These are phyloP conservation scores for Drosophila insularis DNA, from an alignment of 1,140 invertebrate species.

Conservation along the genomic window DNA sequence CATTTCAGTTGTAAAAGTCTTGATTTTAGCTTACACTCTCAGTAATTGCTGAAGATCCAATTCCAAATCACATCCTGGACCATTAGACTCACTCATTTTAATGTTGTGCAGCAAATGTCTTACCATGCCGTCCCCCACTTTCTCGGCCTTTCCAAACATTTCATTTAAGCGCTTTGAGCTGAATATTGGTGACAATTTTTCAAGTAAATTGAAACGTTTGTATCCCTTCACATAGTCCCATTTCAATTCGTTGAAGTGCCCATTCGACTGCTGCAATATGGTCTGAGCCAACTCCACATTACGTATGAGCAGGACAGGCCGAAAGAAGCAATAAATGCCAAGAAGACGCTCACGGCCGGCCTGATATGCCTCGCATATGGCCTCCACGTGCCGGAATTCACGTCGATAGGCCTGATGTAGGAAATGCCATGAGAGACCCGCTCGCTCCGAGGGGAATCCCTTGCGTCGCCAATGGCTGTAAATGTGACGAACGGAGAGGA, in stretches of 20 bases:
- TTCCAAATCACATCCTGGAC: slow-evolving; percentile 3
- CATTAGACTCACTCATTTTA: not conserved
- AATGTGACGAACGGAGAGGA: slow-evolving; percentile 68
- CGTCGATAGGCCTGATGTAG: slow-evolving; percentile 60
- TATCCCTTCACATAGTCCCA: slow-evolving; percentile 72
- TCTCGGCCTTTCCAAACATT: slow-evolving; percentile 63
- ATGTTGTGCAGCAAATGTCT: slow-evolving; percentile 38
- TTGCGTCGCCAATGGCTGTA: slow-evolving; percentile 73
- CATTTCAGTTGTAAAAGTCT: not conserved
- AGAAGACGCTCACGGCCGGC: slow-evolving; percentile 51
- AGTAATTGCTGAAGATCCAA: slow-evolving; percentile 70
- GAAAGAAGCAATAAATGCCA: slow-evolving; percentile 76
- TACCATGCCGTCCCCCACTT: slow-evolving; percentile 59
- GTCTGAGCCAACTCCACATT: slow-evolving; percentile 59
- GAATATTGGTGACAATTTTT: slow-evolving; percentile 69
- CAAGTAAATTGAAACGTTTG: slow-evolving; percentile 66
- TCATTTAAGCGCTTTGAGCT: slow-evolving; percentile 28
- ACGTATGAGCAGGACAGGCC: slow-evolving; percentile 65
- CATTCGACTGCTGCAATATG: slow-evolving; percentile 58
- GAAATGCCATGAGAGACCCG: slow-evolving; percentile 54
- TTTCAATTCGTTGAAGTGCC: slow-evolving; percentile 63
- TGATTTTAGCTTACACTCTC: slow-evolving; percentile 52
- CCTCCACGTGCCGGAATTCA: slow-evolving; percentile 70
- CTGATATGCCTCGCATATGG: slow-evolving; percentile 69
- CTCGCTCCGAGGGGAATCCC: slow-evolving; percentile 67